Evolutionary conservation across 1,140 invertebrate species (phyloP).

Genomic region (Diabrotica undecimpunctata): DNA sequence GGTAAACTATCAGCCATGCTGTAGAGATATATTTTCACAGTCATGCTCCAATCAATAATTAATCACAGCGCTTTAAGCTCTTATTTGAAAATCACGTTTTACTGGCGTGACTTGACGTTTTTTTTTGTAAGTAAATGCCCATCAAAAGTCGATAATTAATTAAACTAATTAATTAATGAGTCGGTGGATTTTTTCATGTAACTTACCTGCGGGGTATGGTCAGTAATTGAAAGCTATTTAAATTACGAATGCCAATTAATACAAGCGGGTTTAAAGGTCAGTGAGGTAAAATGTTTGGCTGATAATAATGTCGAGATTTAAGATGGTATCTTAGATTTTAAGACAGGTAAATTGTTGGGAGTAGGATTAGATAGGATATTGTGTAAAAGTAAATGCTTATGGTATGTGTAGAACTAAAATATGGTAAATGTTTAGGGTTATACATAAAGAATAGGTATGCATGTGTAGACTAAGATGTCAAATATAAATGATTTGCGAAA

Average conservation of each 20-base stretch:
- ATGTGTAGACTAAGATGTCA: no score
- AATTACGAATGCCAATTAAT: constrained; percentile 8
- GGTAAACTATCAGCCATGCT: neutral
- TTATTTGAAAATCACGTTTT: constrained; percentile 18
- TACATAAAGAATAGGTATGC: no score
- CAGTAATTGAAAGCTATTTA: constrained; percentile 5
- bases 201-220: neutral
- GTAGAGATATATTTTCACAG: neutral
- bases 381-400: no score
- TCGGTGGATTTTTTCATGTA: constrained; percentile 6
- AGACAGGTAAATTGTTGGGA: no score
- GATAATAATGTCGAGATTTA: no score
- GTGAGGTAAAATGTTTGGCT: no score
- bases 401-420: no score
- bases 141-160: constrained; percentile 19
- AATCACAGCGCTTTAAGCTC: constrained; percentile 17
- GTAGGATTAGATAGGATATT: no score
- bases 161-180: constrained; percentile 19
- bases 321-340: no score
- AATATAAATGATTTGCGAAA: no score
- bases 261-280: neutral
- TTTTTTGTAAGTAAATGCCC: constrained; percentile 13
- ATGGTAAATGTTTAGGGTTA: no score
- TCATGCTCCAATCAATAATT: constrained; percentile 16
- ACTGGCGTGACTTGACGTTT: constrained; percentile 11